Conservation (phyloP, 2,797 vertebrate species). For the Rhadinocentrus ornatus region DNA sequence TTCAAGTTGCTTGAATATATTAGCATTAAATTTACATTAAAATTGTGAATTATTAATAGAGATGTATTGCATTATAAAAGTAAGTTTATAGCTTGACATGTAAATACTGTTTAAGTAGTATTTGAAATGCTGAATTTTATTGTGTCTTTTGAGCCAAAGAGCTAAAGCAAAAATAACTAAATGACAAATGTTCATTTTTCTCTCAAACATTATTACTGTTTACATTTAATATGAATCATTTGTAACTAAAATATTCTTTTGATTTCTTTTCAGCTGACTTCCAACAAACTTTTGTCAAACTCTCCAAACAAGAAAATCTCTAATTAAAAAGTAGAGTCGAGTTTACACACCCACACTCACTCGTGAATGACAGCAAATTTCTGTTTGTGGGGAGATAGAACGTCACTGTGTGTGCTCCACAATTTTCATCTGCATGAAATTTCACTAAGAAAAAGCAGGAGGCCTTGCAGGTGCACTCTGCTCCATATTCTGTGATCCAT, state of each 20-base stretch:
- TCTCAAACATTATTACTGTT: not conserved
- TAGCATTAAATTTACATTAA: too few relatives aligned
- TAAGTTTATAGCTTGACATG: not conserved
- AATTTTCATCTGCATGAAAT: slow-evolving; percentile 31
- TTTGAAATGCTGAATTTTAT: not conserved
- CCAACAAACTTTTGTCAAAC: not conserved
- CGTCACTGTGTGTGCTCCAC: slow-evolving; percentile 15
- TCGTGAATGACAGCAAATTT: slow-evolving; percentile 24
- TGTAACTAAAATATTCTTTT: not conserved
- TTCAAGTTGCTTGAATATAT: not conserved
- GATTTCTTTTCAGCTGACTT: slow-evolving; percentile 6
- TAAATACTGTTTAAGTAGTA: not conserved
- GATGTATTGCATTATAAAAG: too few relatives aligned
- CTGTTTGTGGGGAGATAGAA: slow-evolving; percentile 32
- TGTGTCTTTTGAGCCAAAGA: not conserved
- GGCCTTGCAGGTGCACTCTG: slow-evolving; percentile 48
- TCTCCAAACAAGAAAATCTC: slow-evolving; percentile 22
- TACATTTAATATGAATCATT: not conserved
- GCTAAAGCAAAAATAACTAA: not conserved
- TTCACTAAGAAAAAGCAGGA: slow-evolving; percentile 30
- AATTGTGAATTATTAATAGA: too few relatives aligned
- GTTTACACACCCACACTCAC: slow-evolving; percentile 1
- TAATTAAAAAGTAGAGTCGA: slow-evolving; percentile 34
- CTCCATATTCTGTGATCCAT: slow-evolving; percentile 56
- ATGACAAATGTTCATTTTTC: not conserved